Evolutionary conservation across 2,888 invertebrate species (phyloP).

Genomic region (Agonopterix arenella): DNA sequence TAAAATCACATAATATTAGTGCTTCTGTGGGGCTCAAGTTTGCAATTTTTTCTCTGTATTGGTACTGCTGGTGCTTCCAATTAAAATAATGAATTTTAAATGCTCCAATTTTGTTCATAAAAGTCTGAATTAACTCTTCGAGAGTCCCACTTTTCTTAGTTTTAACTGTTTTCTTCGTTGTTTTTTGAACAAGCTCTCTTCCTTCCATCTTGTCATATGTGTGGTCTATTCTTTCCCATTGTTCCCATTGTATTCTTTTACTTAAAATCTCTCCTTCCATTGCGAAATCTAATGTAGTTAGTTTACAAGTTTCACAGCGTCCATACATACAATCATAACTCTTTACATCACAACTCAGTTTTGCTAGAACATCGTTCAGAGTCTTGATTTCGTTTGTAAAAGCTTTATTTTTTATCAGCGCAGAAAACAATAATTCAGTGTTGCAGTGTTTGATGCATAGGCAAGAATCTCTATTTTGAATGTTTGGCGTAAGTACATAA

Average conservation of each 20-base stretch:
- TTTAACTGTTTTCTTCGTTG: no score
- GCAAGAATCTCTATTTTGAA: no score
- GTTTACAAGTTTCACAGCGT: no score
- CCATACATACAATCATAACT: no score
- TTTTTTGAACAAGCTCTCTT: constrained; percentile 5
- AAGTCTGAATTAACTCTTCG: constrained; percentile 4
- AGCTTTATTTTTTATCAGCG: no score
- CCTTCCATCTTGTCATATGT: constrained; percentile 9
- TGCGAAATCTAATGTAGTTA: neutral
- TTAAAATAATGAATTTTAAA: neutral
- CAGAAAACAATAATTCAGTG: no score
- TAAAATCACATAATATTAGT: constrained; percentile 6
- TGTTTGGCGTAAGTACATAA: no score
- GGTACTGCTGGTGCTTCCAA: neutral
- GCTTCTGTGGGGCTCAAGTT: neutral
- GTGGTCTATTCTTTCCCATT: constrained; percentile 9
- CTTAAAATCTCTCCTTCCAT: constrained; percentile 4
- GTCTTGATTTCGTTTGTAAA: no score
- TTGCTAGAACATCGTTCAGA: no score
- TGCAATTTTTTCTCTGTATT: neutral
- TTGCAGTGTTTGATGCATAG: constrained; percentile 3
- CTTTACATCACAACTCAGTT: no score
- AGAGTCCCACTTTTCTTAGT: constrained; percentile 6
- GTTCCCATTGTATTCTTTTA: constrained; percentile 7
- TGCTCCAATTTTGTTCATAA: constrained; percentile 5